Percentiles rank a stretch among this genome's conserved stretches.
phyloP scores from a whole-genome alignment of 1,140 invertebrate species.

The Batillaria attramentaria region DNA sequence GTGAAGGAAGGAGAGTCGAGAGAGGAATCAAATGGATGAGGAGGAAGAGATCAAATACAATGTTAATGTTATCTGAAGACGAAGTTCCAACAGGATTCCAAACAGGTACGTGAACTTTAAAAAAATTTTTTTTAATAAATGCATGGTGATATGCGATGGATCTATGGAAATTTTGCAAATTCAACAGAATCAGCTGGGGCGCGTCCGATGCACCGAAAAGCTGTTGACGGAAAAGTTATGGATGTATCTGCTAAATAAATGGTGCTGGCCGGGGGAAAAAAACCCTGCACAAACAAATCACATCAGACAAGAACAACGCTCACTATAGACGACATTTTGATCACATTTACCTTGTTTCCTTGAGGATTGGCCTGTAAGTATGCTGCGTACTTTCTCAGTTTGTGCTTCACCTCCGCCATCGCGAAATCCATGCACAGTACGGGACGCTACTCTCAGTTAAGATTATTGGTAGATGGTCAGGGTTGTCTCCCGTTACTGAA shows the following conservation, averaged over 20 bases:
- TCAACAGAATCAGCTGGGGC: neutral
- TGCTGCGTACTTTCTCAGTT: conserved; percentile 31
- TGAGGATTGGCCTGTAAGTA: conserved; percentile 27
- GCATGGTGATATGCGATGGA: neutral
- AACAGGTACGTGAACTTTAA: neutral
- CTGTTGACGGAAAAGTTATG: neutral
- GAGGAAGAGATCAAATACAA: neutral
- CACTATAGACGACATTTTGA: neutral
- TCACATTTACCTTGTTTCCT: conserved; percentile 22
- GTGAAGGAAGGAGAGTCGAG: neutral
- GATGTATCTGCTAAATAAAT: neutral
- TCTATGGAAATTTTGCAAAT: neutral
- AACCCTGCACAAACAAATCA: neutral
- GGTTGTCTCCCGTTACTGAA: too few species aligned
- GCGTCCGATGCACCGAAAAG: neutral
- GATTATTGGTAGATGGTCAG: too few species aligned
- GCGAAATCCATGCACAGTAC: neutral
- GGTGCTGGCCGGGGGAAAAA: neutral
- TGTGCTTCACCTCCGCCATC: conserved; percentile 32
- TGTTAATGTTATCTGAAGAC: neutral
- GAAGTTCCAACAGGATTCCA: neutral
- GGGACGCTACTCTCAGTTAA: conserved; percentile 23
- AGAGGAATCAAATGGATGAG: neutral
- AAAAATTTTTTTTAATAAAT: neutral
- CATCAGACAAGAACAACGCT: too few species aligned